A percentile compares a stretch with the other conserved stretches of the same genome.
These are phyloP conservation scores for Conger conger DNA, from an alignment of 2,113 vertebrate species.

Conservation along the genomic window DNA sequence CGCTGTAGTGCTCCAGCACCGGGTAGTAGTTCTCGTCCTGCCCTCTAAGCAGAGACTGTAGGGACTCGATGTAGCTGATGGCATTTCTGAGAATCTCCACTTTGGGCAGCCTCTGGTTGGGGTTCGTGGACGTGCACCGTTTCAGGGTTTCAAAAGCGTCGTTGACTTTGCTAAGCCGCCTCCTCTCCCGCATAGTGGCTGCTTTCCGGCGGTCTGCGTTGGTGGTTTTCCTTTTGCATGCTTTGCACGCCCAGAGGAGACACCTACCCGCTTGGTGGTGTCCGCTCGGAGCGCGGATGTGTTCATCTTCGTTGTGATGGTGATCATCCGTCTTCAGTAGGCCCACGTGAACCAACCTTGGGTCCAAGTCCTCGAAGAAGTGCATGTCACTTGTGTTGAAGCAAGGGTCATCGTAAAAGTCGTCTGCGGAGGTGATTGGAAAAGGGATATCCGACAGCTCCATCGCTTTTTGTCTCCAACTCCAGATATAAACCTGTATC, in stretches of 20 bases:
- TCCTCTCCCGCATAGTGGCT: conserved; percentile 90
- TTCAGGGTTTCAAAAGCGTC: conserved; percentile 97
- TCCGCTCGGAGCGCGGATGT: conserved; percentile 90
- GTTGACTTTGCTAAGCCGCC: conserved; percentile 93
- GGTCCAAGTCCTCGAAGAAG: conserved; percentile 97
- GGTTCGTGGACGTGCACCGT: conserved; percentile 91
- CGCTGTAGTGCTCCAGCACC: conserved; percentile 87
- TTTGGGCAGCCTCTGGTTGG: conserved; percentile 94
- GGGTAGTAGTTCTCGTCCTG: conserved; percentile 84
- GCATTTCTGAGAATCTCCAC: conserved; percentile 98
- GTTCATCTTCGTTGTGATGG: conserved; percentile 88
- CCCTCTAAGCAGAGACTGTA: conserved; percentile 88
- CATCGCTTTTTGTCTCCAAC: conserved; percentile 58
- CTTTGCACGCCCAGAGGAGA: conserved; percentile 96
- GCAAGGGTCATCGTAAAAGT: conserved; percentile 96
- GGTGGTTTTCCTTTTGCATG: conserved; percentile 96
- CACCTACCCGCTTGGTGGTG: conserved; percentile 96
- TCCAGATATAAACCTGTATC: conserved; percentile 9
- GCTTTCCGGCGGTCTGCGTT: conserved; percentile 93
- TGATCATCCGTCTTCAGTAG: conserved; percentile 86
- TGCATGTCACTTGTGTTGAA: conserved; percentile 94
- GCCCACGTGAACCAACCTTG: conserved; percentile 88
- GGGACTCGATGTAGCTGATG: conserved; percentile 96
- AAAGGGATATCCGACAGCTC: conserved; percentile 89
- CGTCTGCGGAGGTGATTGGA: conserved; percentile 81